These are phyloP conservation scores for Neodiprion lecontei DNA, from an alignment of 1,140 invertebrate genomes.

Conservation along the genomic window DNA sequence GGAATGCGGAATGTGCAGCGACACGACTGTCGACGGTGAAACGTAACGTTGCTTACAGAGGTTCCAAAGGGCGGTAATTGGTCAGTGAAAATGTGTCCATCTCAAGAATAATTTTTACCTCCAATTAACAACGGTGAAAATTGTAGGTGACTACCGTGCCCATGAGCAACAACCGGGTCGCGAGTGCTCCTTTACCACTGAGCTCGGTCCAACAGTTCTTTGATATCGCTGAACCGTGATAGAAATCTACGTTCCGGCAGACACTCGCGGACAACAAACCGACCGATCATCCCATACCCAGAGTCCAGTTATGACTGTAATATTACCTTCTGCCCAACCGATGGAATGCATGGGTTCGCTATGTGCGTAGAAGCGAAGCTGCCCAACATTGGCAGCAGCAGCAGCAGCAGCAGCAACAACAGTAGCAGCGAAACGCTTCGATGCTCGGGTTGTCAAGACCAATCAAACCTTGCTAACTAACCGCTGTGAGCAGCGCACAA, in stretches of 20 bases:
- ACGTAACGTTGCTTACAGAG: neutral
- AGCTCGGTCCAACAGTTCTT: neutral
- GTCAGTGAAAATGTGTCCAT: too few relatives aligned
- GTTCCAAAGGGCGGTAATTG: too few relatives aligned
- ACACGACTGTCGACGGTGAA: too few relatives aligned
- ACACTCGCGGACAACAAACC: neutral
- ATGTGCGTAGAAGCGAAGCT: neutral
- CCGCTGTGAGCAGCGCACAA: neutral
- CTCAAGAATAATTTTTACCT: too few relatives aligned
- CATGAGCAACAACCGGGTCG: neutral
- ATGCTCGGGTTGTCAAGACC: neutral
- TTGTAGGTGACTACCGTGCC: neutral
- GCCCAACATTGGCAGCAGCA: neutral
- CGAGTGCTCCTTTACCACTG: too few relatives aligned
- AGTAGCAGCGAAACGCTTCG: neutral
- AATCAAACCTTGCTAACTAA: conserved; percentile 7
- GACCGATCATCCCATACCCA: neutral
- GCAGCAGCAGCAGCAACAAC: neutral
- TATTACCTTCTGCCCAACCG: neutral
- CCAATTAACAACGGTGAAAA: too few relatives aligned
- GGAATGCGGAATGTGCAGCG: too few relatives aligned
- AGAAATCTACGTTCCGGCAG: neutral
- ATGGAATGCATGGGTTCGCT: neutral
- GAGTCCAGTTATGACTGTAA: neutral
- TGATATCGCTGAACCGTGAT: conserved; percentile 5